Percentiles rank a stretch among this genome's conserved stretches.
These are phyloP conservation scores for Styela clava DNA, from an alignment of 23 tunicate genomes.

Conservation along the genomic window DNA sequence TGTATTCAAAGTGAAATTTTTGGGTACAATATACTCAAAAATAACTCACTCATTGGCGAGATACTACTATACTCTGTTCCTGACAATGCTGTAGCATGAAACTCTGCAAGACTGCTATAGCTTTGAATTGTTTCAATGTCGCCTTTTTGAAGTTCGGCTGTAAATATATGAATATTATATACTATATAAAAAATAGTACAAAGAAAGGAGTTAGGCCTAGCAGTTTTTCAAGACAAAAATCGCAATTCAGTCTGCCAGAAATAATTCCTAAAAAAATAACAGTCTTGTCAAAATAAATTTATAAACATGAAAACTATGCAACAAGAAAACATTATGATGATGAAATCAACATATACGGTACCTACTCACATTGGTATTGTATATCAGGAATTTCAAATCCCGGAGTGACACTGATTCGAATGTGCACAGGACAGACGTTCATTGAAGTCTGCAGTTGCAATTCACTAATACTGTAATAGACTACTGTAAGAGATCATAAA, in stretches of 20 bases:
- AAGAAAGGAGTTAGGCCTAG: not conserved
- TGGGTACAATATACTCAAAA: too few species aligned
- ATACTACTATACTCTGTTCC: constrained; percentile 7
- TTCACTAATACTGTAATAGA: too few species aligned
- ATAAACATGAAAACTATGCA: too few species aligned
- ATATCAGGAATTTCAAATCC: constrained; percentile 53
- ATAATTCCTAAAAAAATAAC: too few species aligned
- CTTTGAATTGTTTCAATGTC: not conserved
- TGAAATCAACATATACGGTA: too few species aligned
- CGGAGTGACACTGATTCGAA: constrained; percentile 47
- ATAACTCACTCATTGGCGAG: constrained; percentile 34
- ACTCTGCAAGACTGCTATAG: constrained; percentile 22
- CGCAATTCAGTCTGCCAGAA: too few species aligned
- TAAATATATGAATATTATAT: not conserved
- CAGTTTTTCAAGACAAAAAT: too few species aligned
- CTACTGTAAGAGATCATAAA: too few species aligned
- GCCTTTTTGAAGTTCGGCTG: not conserved
- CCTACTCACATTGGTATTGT: constrained; percentile 41
- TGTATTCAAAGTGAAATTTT: too few species aligned
- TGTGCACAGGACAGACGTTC: constrained; percentile 54
- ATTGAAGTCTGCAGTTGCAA: too few species aligned
- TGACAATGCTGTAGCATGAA: not conserved
- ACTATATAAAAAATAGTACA: not conserved
- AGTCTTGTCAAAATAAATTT: too few species aligned
- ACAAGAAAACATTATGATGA: too few species aligned